A percentile compares a stretch with the other conserved stretches of the same genome.
phyloP scores from a whole-genome alignment of 1,140 invertebrate species.

The Drosophila sucinea region DNA sequence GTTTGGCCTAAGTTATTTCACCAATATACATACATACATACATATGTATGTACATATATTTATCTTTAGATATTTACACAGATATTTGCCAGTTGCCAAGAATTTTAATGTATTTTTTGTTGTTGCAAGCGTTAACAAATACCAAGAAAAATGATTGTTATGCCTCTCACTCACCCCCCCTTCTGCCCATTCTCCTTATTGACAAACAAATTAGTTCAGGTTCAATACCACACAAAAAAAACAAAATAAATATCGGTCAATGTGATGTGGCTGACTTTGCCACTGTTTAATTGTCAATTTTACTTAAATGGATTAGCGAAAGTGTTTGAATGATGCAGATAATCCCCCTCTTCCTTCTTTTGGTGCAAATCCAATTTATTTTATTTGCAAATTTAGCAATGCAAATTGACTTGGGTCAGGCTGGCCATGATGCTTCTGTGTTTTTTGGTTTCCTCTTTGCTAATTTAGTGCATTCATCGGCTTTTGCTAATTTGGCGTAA shows the following conservation, averaged over 20 bases:
- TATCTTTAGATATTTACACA: slow-evolving; percentile 29
- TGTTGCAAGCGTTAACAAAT: slow-evolving; percentile 25
- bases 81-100: slow-evolving; percentile 58
- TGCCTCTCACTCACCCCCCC: neutral
- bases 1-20: slow-evolving; percentile 2
- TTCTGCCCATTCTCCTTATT: neutral
- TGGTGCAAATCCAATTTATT: slow-evolving; percentile 71
- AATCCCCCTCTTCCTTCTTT: neutral
- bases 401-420: slow-evolving; percentile 48
- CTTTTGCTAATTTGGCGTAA: slow-evolving; percentile 71
- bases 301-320: slow-evolving; percentile 72
- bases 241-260: slow-evolving; percentile 36
- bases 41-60: slow-evolving; percentile 10
- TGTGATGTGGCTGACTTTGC: slow-evolving; percentile 43
- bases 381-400: slow-evolving; percentile 59
- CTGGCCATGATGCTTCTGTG: slow-evolving; percentile 2
- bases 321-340: slow-evolving; percentile 47
- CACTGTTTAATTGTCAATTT: slow-evolving; percentile 31
- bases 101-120: slow-evolving; percentile 69
- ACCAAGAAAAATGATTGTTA: slow-evolving; percentile 27
- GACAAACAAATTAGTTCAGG: slow-evolving; percentile 13
- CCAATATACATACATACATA: slow-evolving; percentile 29
- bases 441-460: slow-evolving; percentile 19
- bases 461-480: slow-evolving; percentile 73
- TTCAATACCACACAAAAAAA: slow-evolving; percentile 13